Evolutionary conservation across 2,888 invertebrate species (phyloP).

Genomic region (Nomada fabriciana): DNA sequence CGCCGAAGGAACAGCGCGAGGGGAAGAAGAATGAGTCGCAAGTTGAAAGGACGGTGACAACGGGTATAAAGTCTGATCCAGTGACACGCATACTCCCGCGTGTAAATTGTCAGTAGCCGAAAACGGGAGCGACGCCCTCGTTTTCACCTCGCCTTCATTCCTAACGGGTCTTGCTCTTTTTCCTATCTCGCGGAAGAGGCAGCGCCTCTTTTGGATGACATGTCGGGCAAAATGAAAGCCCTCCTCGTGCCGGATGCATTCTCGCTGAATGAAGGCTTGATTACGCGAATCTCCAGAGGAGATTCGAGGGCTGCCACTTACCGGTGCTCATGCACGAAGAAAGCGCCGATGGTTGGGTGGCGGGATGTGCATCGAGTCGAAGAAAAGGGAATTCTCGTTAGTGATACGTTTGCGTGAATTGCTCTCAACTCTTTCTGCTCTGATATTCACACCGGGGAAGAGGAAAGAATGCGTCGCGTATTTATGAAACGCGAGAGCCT

Average conservation of each 20-base stretch:
- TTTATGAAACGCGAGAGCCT: background rate
- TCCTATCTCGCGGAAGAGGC: conserved; percentile 13
- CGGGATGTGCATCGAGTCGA: background rate
- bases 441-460: background rate
- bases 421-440: conserved; percentile 10
- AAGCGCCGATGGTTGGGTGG: conserved; percentile 4
- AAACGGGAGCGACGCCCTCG: conserved; percentile 33
- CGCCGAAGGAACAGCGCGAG: background rate
- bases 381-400: conserved; percentile 51
- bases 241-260: conserved; percentile 43
- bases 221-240: conserved; percentile 38
- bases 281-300: conserved; percentile 55
- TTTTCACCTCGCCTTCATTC: conserved; percentile 21
- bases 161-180: conserved; percentile 16
- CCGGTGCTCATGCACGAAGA: conserved; percentile 21
- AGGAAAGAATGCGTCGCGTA: background rate
- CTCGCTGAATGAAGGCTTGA: conserved; percentile 60
- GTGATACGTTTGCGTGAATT: conserved; percentile 30
- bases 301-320: conserved; percentile 51
- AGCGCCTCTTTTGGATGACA: conserved; percentile 33
- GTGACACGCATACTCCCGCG: conserved; percentile 15
- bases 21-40: conserved; percentile 2
- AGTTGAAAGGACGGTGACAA: background rate
- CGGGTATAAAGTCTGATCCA: conserved; percentile 30
- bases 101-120: conserved; percentile 14